Percentiles rank a stretch among this genome's conserved stretches.
These are phyloP conservation scores for Clytia hemisphaerica DNA, from an alignment of 30 jellyfish, hydroid and myxozoan species.

Conservation along the genomic window DNA sequence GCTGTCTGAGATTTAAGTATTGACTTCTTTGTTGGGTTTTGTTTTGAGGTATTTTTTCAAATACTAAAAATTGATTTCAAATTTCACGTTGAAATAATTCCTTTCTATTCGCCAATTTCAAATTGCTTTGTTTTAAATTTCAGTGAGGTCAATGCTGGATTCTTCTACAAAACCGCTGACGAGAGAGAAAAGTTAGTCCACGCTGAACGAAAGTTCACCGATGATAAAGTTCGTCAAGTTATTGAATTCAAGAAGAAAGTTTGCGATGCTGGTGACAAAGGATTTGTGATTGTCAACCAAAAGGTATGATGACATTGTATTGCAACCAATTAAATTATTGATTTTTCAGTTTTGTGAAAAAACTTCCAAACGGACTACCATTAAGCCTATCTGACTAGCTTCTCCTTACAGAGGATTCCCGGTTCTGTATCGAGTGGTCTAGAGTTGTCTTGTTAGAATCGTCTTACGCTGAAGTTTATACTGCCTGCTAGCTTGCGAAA, in stretches of 20 bases:
- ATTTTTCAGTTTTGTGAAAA: neutral
- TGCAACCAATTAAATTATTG: neutral
- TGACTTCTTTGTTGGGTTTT: neutral
- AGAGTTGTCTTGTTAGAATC: too few relatives aligned
- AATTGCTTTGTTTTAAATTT: neutral
- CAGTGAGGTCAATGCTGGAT: conserved; percentile 99
- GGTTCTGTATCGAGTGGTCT: too few relatives aligned
- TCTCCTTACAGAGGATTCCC: too few relatives aligned
- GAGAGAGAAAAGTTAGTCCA: conserved; percentile 87
- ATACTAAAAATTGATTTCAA: neutral
- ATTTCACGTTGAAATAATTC: neutral
- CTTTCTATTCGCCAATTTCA: neutral
- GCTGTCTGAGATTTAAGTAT: too few relatives aligned
- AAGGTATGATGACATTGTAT: too few relatives aligned
- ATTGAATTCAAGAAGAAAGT: conserved; percentile 76
- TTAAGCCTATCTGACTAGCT: too few relatives aligned
- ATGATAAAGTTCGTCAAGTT: conserved; percentile 72
- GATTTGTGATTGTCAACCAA: conserved; percentile 92
- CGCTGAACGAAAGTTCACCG: conserved; percentile 94
- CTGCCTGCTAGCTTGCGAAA: too few relatives aligned
- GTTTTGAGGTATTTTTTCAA: neutral
- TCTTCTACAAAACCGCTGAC: conserved; percentile 97
- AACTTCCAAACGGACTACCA: too few relatives aligned
- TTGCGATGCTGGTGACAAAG: conserved; percentile 86
- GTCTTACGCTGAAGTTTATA: too few relatives aligned